Conservation (phyloP, 2,113 vertebrate genomes). For the Anguilla japonica region DNA sequence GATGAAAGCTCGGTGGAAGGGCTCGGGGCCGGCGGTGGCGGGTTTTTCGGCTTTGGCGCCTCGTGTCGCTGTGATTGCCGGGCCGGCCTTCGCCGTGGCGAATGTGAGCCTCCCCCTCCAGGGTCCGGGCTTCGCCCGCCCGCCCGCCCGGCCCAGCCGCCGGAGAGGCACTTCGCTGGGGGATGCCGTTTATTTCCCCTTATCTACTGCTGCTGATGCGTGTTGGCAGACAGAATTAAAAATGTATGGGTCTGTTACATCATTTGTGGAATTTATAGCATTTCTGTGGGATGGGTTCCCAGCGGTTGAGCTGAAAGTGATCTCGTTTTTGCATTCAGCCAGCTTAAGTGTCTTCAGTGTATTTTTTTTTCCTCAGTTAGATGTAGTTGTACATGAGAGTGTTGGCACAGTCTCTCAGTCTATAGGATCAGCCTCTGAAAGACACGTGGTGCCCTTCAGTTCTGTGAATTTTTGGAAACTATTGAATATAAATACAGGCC, state of each 20-base stretch:
- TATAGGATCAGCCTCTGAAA: neutral
- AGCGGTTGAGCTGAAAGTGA: neutral
- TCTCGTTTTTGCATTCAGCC: neutral
- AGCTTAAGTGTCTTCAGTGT: neutral
- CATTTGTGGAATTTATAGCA: neutral
- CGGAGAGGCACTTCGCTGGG: neutral
- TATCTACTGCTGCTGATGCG: neutral
- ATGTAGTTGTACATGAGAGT: neutral
- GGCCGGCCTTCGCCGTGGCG: neutral
- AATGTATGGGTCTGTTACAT: neutral
- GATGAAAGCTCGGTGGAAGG: neutral
- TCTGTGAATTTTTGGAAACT: neutral
- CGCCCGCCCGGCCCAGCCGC: neutral
- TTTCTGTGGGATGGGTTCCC: neutral
- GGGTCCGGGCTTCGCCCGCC: neutral
- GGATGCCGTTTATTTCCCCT: neutral
- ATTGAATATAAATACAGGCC: neutral
- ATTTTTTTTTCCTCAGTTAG: neutral
- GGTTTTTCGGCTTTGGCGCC: neutral
- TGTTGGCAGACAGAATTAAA: neutral
- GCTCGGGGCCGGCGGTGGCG: neutral
- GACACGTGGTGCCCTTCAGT: neutral
- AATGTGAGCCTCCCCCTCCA: neutral
- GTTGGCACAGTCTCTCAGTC: neutral
- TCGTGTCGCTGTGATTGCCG: neutral